A percentile compares a stretch with the other conserved stretches of the same genome.
Evolutionary conservation across 2,113 vertebrate species (phyloP).

Genomic region (Cardinalis cardinalis): DNA sequence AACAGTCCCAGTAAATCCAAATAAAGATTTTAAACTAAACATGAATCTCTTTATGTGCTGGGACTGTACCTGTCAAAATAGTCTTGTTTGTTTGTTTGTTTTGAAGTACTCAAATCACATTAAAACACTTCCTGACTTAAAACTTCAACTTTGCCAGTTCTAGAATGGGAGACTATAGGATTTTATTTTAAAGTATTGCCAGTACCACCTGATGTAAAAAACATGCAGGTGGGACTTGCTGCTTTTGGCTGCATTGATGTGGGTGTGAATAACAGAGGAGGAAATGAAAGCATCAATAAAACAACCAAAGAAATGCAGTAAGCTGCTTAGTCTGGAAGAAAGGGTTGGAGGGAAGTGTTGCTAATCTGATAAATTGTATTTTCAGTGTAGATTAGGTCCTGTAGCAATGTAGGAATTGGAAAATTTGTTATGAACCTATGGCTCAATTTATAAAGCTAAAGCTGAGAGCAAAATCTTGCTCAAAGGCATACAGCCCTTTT

Average conservation of each 20-base stretch:
- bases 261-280: neutral
- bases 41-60: neutral
- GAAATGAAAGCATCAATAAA: neutral
- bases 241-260: neutral
- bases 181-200: neutral
- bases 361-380: neutral
- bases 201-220: neutral
- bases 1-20: neutral
- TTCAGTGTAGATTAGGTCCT: neutral
- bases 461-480: neutral
- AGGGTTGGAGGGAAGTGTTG: neutral
- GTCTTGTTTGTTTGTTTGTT: neutral
- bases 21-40: neutral
- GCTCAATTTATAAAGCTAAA: neutral
- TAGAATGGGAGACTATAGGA: neutral
- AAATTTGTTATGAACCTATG: neutral
- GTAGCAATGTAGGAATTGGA: rapidly evolving
- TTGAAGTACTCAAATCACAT: neutral
- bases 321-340: neutral
- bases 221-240: neutral
- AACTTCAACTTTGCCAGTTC: neutral
- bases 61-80: neutral
- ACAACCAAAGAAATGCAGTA: neutral
- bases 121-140: neutral
- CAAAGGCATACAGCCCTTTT: rapidly evolving